Evolutionary conservation across 2,113 vertebrate species (phyloP).

Genomic region (Macheiramphus alcinus): DNA sequence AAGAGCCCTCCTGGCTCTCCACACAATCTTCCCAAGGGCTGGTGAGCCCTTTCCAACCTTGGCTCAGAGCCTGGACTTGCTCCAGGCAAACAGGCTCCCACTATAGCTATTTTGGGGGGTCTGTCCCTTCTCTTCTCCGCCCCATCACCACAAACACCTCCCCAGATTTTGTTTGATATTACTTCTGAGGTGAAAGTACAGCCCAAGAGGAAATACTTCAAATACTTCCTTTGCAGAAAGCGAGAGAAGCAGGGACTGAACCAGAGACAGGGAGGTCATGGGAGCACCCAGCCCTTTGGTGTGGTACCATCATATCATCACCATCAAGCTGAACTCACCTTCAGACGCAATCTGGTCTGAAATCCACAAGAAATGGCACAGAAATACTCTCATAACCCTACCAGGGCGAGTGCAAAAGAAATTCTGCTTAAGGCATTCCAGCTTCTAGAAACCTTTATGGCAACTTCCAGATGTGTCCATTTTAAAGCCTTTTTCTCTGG

Average conservation of each 20-base stretch:
- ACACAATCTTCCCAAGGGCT: neutral
- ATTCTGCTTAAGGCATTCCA: neutral
- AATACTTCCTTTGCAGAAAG: neutral
- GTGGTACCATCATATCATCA: neutral
- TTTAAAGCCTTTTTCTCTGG: neutral
- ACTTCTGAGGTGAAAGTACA: neutral
- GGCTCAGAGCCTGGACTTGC: neutral
- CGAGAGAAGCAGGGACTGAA: neutral
- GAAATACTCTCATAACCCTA: neutral
- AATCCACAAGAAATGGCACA: neutral
- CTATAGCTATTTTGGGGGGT: neutral
- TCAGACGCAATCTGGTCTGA: accelerated
- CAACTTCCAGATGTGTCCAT: neutral
- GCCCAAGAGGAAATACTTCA: neutral
- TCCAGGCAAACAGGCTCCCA: neutral
- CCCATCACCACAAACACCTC: neutral
- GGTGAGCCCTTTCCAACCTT: neutral
- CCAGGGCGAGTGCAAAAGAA: accelerated
- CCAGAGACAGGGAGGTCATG: neutral
- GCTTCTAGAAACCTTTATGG: neutral
- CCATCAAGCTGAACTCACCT: neutral
- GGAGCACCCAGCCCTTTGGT: neutral
- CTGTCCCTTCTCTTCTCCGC: neutral
- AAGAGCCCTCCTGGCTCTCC: neutral
- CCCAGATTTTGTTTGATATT: neutral